Conservation (phyloP, 1,140 invertebrate genomes). For the Neotoxoptera formosana region DNA sequence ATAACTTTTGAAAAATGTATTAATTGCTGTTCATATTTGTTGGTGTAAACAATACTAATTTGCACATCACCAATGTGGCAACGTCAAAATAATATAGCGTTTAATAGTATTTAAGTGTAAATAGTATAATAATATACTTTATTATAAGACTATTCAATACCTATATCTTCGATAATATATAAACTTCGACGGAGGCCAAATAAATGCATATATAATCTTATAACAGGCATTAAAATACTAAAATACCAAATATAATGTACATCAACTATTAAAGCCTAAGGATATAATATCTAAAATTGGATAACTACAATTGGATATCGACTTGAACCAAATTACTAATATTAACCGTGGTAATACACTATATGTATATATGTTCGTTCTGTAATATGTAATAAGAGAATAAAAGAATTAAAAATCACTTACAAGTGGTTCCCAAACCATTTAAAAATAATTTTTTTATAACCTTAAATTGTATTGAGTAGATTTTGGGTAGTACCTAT, state of each 20-base stretch:
- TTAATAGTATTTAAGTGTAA: not conserved
- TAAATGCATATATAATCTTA: conserved; percentile 3
- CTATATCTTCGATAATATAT: not conserved
- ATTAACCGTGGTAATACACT: not conserved
- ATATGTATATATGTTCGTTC: not conserved
- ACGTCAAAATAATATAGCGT: not conserved
- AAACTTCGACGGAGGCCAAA: not conserved
- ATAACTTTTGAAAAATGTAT: not conserved
- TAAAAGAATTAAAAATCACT: not conserved
- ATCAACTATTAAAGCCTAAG: not conserved
- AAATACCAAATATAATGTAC: not conserved
- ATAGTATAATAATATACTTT: not conserved
- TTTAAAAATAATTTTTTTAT: not conserved
- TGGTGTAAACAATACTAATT: not conserved
- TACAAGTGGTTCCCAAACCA: not conserved
- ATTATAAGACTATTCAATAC: not conserved
- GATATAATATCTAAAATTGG: not conserved
- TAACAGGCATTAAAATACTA: not conserved
- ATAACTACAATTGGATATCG: not conserved
- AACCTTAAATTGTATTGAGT: not conserved
- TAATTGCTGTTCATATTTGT: not conserved
- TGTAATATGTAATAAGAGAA: not conserved
- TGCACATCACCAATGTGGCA: not conserved
- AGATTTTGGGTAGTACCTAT: not conserved
- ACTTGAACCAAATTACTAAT: not conserved